A percentile compares a stretch with the other conserved stretches of the same genome.
These are phyloP conservation scores for Laupala kohalensis DNA, from an alignment of 1,140 invertebrate genomes.

Conservation along the genomic window DNA sequence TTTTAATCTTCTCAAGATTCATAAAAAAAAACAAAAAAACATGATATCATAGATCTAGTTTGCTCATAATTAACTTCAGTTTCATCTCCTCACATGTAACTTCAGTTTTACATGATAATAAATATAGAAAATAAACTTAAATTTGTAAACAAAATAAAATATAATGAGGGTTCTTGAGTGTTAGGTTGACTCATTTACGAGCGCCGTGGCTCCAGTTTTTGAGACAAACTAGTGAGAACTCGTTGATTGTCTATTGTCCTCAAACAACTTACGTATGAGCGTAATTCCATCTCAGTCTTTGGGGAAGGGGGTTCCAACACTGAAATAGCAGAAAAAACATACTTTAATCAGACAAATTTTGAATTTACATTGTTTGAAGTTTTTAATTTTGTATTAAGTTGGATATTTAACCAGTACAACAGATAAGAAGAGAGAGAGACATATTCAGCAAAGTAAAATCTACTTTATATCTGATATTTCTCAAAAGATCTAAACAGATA, in stretches of 20 bases:
- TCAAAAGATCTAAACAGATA: too few relatives aligned
- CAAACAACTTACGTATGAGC: conserved; percentile 50
- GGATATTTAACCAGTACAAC: background rate
- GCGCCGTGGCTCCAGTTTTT: conserved; percentile 47
- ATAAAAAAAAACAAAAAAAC: too few relatives aligned
- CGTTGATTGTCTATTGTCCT: conserved; percentile 67
- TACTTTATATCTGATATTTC: too few relatives aligned
- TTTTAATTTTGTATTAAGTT: background rate
- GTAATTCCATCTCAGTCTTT: conserved; percentile 49
- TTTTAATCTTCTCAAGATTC: too few relatives aligned
- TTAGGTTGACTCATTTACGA: conserved; percentile 20
- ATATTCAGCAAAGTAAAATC: background rate
- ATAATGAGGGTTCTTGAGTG: background rate
- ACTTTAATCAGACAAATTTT: background rate
- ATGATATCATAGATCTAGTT: too few relatives aligned
- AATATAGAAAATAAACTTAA: background rate
- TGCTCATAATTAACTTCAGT: too few relatives aligned
- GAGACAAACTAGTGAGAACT: conserved; percentile 55
- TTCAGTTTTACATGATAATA: background rate
- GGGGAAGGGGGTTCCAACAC: conserved; percentile 51
- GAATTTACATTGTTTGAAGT: background rate
- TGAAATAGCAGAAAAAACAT: conserved; percentile 20
- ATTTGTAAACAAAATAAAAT: background rate
- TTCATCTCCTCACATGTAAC: too few relatives aligned
- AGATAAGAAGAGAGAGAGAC: background rate